These are phyloP conservation scores for Polyodon spathula DNA, from an alignment of 2,113 vertebrate species.

Conservation along the genomic window DNA sequence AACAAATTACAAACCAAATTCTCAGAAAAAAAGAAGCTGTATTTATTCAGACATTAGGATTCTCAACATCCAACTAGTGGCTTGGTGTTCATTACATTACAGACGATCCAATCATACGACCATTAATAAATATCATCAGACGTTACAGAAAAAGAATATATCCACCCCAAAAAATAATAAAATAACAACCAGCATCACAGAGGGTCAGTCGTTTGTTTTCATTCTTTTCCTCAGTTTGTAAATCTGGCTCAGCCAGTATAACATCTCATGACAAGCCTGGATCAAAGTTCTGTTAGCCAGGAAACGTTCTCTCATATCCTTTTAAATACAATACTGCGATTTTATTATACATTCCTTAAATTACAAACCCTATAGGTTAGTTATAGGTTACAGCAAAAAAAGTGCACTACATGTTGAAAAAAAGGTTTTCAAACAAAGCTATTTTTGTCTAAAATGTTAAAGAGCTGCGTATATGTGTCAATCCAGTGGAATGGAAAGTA, in stretches of 20 bases:
- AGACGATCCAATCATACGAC: slow-evolving; percentile 72
- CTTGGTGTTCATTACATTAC: slow-evolving; percentile 68
- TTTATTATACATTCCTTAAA: slow-evolving; percentile 39
- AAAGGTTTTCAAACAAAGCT: slow-evolving; percentile 26
- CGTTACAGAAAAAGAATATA: slow-evolving; percentile 59
- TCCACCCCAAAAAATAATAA: too few species aligned
- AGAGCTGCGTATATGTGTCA: too few species aligned
- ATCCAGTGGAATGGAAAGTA: slow-evolving; percentile 17
- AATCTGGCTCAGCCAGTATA: slow-evolving; percentile 36
- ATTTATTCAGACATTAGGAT: slow-evolving; percentile 56
- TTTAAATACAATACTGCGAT: slow-evolving; percentile 45
- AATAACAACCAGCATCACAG: slow-evolving; percentile 39
- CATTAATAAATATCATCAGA: slow-evolving; percentile 68
- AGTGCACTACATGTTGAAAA: slow-evolving; percentile 39
- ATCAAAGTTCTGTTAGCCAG: slow-evolving; percentile 14
- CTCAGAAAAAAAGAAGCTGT: slow-evolving; percentile 38
- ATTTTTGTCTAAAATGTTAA: slow-evolving; percentile 34
- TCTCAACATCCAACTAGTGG: slow-evolving; percentile 74
- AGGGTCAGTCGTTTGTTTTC: slow-evolving; percentile 38
- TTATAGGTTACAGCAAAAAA: slow-evolving; percentile 39
- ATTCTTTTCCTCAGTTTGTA: slow-evolving; percentile 17
- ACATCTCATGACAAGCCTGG: slow-evolving; percentile 40
- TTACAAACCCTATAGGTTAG: slow-evolving; percentile 34
- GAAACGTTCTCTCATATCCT: slow-evolving; percentile 33
- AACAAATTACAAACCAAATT: too few species aligned